phyloP scores from a whole-genome alignment of 2,113 vertebrate species.

The Conger conger region DNA sequence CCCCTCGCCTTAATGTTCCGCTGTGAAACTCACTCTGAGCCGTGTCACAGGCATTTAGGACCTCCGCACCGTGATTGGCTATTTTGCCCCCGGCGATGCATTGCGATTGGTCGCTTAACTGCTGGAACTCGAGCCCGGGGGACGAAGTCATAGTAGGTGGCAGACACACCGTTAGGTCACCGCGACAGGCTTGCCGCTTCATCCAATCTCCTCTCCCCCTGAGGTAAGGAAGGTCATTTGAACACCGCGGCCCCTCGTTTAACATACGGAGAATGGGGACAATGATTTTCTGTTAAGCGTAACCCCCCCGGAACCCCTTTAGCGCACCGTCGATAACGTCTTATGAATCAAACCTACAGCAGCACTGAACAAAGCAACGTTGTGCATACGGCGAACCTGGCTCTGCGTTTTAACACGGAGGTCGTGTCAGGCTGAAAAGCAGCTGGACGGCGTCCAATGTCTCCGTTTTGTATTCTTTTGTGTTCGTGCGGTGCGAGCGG shows the following conservation, averaged over 20 bases:
- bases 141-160: constrained; percentile 51
- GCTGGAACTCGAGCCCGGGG: constrained; percentile 54
- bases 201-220: constrained; percentile 37
- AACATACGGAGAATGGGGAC: constrained; percentile 42
- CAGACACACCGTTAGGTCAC: constrained; percentile 57
- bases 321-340: constrained; percentile 35
- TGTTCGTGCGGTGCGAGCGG: too few relatives aligned
- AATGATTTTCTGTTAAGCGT: constrained; percentile 49
- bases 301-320: constrained; percentile 40
- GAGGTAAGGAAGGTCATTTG: constrained; percentile 41
- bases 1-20: constrained; percentile 17
- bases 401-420: too few relatives aligned
- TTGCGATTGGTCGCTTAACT: constrained; percentile 66
- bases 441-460: not conserved
- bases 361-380: not conserved
- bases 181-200: constrained; percentile 11
- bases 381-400: too few relatives aligned
- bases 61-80: constrained; percentile 43
- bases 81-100: constrained; percentile 45
- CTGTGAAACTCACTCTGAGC: constrained; percentile 46
- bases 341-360: constrained; percentile 29
- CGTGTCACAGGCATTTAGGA: constrained; percentile 51
- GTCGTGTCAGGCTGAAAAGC: not conserved
- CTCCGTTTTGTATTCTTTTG: too few relatives aligned
- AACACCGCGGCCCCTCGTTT: constrained; percentile 54